Base-by-base conservation (phyloP, 2,797 vertebrate species). In the Mionectes olivaceus region DNA sequence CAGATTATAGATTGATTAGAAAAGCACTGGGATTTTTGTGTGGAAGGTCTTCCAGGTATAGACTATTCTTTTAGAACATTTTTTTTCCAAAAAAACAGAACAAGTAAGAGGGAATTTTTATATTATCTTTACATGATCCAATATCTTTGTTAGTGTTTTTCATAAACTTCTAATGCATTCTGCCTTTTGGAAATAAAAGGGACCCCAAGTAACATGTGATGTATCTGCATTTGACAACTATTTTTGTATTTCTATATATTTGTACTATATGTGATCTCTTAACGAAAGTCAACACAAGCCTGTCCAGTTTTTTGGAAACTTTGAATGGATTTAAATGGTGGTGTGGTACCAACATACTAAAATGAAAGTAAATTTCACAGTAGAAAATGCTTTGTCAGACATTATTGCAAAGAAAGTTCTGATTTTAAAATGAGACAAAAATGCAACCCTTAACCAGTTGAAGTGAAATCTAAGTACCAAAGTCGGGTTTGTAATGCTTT, bases 371-470 rank as follows among this genome's bases (percentile, higher is more conserved):
- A 33, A 79, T 39, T 50, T 70, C 41, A 65, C 16, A 35, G 33
- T 28, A 49, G 5, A 74, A 79, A 55, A 41, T 11, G 16, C 3
- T 50, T n/a, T 46, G 10, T 47, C 27, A 37, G n/a, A 75, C 47
- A 79, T 65, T 13, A 16, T 21, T 12, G 19, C 28, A 65, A 81
- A 19, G n/a, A 61, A 71, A 82, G 12, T n/a, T 39, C 22, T 87
- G 27, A n/a, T 60, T 76, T 61, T 67, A 52, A 55, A 55, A 56
- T 37, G 19, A 88, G 37, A 41, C 17, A 35, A 64, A 49, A 41
- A 9, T 3, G 1, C 25, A 69, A 19, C 8, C 3, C 15, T 21
- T 61, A n/a, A 25, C 46, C 1, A 0, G 10, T 49, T 16, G 28
- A 71, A 61, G 19, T 77, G 19, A 7, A 19, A 23, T 22, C 25